A percentile compares a stretch with the other conserved stretches of the same genome.
Conservation (phyloP, 2,113 vertebrate genomes). For the Recurvirostra avosetta region DNA sequence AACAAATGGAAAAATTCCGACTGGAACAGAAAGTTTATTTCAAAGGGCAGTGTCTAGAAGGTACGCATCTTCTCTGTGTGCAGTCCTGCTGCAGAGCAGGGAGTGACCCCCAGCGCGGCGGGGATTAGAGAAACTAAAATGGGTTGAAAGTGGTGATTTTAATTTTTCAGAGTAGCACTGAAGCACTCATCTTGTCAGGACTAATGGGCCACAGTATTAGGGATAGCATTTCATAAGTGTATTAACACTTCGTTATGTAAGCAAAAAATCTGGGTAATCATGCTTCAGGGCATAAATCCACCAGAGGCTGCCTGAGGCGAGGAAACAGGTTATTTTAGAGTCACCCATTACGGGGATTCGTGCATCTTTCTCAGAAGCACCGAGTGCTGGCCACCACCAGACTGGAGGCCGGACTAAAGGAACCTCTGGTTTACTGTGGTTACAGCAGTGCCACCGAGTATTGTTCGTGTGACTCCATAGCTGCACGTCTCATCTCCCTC, state of each 20-base stretch:
- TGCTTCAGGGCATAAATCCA: slow-evolving; percentile 45
- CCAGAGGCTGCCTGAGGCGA: slow-evolving; percentile 15
- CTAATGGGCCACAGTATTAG: slow-evolving; percentile 44
- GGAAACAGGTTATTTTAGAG: background rate
- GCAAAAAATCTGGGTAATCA: slow-evolving; percentile 58
- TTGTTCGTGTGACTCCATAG: background rate
- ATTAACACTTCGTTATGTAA: slow-evolving; percentile 57
- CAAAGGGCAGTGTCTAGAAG: slow-evolving; percentile 99
- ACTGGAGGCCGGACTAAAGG: background rate
- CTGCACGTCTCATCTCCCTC: background rate
- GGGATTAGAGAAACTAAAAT: background rate
- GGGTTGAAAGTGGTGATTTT: background rate
- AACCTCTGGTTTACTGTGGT: background rate
- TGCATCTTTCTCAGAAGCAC: background rate
- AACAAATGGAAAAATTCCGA: slow-evolving; percentile 98
- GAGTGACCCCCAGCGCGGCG: background rate
- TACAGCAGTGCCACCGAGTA: background rate
- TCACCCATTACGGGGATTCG: background rate
- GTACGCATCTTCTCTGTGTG: slow-evolving; percentile 63
- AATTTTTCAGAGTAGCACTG: slow-evolving; percentile 25
- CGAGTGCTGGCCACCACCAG: background rate
- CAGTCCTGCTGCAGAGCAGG: background rate
- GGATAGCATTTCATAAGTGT: slow-evolving; percentile 61
- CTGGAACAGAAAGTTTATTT: slow-evolving; percentile 99
- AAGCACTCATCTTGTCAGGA: background rate